Conservation (phyloP, 1,140 invertebrate species). For the Hydropsyche tenuis region DNA sequence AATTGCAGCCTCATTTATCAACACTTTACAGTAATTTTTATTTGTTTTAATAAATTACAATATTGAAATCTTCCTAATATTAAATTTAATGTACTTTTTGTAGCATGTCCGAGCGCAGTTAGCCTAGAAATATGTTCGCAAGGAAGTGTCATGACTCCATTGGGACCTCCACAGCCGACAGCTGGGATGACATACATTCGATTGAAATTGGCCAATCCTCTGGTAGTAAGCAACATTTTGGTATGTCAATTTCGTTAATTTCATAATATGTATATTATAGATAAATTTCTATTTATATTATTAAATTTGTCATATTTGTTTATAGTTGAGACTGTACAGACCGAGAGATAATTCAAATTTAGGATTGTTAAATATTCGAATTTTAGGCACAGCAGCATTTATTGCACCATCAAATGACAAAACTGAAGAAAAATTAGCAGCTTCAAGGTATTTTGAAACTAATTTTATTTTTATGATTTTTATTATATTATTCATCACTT, state of each 20-base stretch:
- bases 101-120: slow-evolving; percentile 88
- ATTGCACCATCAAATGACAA: slow-evolving; percentile 47
- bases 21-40: slow-evolving; percentile 72
- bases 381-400: slow-evolving; percentile 78
- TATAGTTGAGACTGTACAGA: slow-evolving; percentile 73
- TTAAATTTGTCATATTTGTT: slow-evolving; percentile 12
- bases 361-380: slow-evolving; percentile 84
- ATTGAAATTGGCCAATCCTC: slow-evolving; percentile 78
- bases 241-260: slow-evolving; percentile 46
- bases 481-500: not conserved
- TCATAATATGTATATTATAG: too few relatives aligned
- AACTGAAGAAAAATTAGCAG: slow-evolving; percentile 44
- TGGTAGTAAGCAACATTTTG: slow-evolving; percentile 72
- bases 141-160: slow-evolving; percentile 63
- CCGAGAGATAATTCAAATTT: slow-evolving; percentile 87
- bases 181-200: slow-evolving; percentile 86
- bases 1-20: slow-evolving; percentile 85
- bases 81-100: slow-evolving; percentile 39
- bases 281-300: slow-evolving; percentile 2
- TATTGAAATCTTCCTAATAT: not conserved
- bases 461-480: slow-evolving; percentile 20
- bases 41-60: not conserved
- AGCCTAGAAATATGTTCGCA: slow-evolving; percentile 76
- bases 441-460: slow-evolving; percentile 39
- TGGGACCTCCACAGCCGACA: slow-evolving; percentile 71